These are phyloP conservation scores for Gymnocheta viridis DNA, from an alignment of 2,888 invertebrate genomes.

Conservation along the genomic window DNA sequence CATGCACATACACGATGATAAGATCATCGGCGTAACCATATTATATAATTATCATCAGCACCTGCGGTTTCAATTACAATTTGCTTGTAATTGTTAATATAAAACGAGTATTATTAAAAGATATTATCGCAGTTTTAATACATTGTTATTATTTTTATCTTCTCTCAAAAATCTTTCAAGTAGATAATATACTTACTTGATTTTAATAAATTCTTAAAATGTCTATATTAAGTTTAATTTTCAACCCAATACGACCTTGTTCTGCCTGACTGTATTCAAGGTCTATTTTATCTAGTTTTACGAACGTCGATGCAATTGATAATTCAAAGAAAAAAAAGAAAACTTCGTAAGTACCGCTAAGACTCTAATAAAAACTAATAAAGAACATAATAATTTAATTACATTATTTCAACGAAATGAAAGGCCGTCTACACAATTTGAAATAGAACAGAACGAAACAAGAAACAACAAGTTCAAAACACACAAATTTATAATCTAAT, in stretches of 20 bases:
- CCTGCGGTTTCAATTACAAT: not conserved
- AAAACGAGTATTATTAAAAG: not conserved
- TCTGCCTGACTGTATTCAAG: conserved; percentile 36
- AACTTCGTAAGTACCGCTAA: conserved; percentile 11
- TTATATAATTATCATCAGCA: not conserved
- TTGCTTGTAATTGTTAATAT: not conserved
- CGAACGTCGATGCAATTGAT: conserved; percentile 35
- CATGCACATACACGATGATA: not conserved
- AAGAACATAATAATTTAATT: conserved; percentile 45
- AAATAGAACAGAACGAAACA: conserved; percentile 3
- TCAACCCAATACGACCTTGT: conserved; percentile 38
- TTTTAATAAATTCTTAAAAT: not conserved
- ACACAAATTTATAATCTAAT: conserved; percentile 59
- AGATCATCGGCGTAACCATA: not conserved
- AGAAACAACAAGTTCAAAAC: conserved; percentile 57
- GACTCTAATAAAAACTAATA: conserved; percentile 22
- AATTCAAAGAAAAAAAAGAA: conserved; percentile 1
- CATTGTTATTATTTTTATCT: not conserved
- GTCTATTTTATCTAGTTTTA: conserved; percentile 40
- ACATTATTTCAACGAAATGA: conserved; percentile 43
- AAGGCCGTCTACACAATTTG: conserved; percentile 14
- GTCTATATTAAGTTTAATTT: conserved; percentile 1
- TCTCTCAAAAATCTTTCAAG: not conserved
- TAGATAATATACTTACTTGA: not conserved
- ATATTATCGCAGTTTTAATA: not conserved